A percentile compares a stretch with the other conserved stretches of the same genome.
Evolutionary conservation across 1,140 invertebrate genomes (phyloP).

Genomic region (Aphelenchoides fujianensis): DNA sequence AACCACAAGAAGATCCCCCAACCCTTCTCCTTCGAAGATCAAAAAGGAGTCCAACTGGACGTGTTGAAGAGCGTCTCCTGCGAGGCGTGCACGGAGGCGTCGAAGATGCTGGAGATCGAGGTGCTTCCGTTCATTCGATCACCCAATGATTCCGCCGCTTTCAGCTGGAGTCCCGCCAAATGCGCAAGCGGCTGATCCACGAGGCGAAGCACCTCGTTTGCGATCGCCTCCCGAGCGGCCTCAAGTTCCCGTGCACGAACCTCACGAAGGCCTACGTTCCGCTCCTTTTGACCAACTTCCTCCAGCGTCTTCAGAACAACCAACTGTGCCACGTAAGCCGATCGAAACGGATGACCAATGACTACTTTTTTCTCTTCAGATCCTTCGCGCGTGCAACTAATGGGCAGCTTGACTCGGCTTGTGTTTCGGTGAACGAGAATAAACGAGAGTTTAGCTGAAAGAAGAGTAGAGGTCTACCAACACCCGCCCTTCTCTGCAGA

Average conservation of each 20-base stretch:
- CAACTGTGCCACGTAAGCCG: neutral
- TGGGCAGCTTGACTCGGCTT: too few relatives aligned
- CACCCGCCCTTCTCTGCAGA: too few relatives aligned
- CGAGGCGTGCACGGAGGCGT: neutral
- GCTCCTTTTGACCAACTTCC: neutral
- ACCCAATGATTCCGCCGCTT: too few relatives aligned
- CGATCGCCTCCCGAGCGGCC: neutral
- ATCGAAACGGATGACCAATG: neutral
- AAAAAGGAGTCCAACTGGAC: neutral
- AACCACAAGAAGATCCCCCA: too few relatives aligned
- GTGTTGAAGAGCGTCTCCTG: neutral
- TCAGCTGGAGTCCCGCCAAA: neutral
- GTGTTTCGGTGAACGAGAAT: too few relatives aligned
- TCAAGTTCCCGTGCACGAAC: neutral
- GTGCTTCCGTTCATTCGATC: too few relatives aligned
- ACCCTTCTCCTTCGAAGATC: neutral
- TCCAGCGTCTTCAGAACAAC: neutral
- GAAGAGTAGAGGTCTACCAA: too few relatives aligned
- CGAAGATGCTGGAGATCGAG: neutral
- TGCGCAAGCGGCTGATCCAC: neutral
- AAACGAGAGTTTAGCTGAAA: too few relatives aligned
- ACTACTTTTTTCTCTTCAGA: neutral
- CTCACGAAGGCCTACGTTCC: neutral
- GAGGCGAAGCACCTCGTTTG: conserved; percentile 6
- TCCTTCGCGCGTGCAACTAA: neutral